Evolutionary conservation across 2,113 vertebrate species (phyloP), one percentile per base, ranked within the genome.

Genomic region (Orthonyx spaldingii): DNA sequence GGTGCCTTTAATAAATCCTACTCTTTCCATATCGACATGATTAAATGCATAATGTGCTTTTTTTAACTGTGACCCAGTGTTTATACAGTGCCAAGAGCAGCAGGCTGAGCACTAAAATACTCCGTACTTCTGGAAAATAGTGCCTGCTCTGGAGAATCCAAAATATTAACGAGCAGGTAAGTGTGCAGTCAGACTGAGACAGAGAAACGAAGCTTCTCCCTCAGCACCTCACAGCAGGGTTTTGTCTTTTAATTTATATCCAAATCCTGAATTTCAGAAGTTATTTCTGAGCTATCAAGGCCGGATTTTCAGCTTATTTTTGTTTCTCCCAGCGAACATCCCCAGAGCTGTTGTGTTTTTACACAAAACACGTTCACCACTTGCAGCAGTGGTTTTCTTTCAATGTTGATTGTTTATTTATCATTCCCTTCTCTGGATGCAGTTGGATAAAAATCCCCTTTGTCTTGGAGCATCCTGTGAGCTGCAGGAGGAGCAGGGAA

Each of bases 1-100:
- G 76, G 55, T 89, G 72, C 89, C 77, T 92, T 37, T 94, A 72
- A 86, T 94, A 95, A 96, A 86, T 84, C 59, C 71, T 66, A 1
- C 42, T 74, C 71, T 92, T 93, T 92, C 76, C 80, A 56, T 92
- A 92, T 81, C 5, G 3, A 55, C 21, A 7, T 52, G 76, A 86
- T 86, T 80, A 70, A 94, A 66, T 49, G 35, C 85, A 69, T 76
- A 61, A 81, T 92, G 71, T 0, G 22, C 50, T 81, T 74, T 70
- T 86, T 84, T 47, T 4, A 18, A 82, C 33, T 13, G 33, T 30
- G 52, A 69, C 69, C 76, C 18, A 7, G 63, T 21, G 59, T 70
- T 90, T 93, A 7, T n/a, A 2, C 61, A 20, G 68, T 71, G 82
- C 88, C 90, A 94, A 77, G 63, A 94, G 90, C 90, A 93, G 82